Conservation (phyloP, 2,888 invertebrate genomes). For the Dromius quadrimaculatus region DNA sequence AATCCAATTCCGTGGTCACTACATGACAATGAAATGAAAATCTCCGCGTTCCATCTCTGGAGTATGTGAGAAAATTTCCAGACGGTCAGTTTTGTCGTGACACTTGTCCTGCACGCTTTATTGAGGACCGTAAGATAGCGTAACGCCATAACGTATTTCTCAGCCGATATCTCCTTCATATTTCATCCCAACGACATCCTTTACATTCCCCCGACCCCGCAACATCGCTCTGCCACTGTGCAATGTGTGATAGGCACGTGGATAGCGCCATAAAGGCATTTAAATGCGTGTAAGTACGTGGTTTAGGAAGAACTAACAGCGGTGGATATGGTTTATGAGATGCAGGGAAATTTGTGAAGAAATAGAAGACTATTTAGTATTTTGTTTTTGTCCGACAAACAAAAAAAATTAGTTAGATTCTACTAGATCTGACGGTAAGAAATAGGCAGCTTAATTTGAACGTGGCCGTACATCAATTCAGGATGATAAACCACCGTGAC, state of each 20-base stretch:
- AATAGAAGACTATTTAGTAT: too few relatives aligned
- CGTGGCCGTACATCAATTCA: too few relatives aligned
- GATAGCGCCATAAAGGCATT: constrained; percentile 31
- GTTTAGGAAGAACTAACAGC: constrained; percentile 21
- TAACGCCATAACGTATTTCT: constrained; percentile 49
- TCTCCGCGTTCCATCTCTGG: neutral
- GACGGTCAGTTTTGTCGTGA: constrained; percentile 23
- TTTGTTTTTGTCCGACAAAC: too few relatives aligned
- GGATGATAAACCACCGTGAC: too few relatives aligned
- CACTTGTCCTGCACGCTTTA: constrained; percentile 39
- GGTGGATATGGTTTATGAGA: constrained; percentile 17
- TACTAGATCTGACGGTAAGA: too few relatives aligned
- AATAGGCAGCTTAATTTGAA: too few relatives aligned
- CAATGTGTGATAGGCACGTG: constrained; percentile 17
- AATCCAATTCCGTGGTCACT: neutral
- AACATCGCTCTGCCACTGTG: neutral
- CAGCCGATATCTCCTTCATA: constrained; percentile 35
- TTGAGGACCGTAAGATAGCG: constrained; percentile 49
- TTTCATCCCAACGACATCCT: constrained; percentile 43
- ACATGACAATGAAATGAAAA: neutral
- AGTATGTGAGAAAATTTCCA: constrained; percentile 2
- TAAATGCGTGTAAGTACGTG: constrained; percentile 31
- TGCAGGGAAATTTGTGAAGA: too few relatives aligned
- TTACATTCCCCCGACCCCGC: neutral
- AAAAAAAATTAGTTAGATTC: too few relatives aligned